Evolutionary conservation across 2,113 vertebrate species (phyloP), one percentile per base, ranked within the genome.

Genomic region (Aepyceros melampus): DNA sequence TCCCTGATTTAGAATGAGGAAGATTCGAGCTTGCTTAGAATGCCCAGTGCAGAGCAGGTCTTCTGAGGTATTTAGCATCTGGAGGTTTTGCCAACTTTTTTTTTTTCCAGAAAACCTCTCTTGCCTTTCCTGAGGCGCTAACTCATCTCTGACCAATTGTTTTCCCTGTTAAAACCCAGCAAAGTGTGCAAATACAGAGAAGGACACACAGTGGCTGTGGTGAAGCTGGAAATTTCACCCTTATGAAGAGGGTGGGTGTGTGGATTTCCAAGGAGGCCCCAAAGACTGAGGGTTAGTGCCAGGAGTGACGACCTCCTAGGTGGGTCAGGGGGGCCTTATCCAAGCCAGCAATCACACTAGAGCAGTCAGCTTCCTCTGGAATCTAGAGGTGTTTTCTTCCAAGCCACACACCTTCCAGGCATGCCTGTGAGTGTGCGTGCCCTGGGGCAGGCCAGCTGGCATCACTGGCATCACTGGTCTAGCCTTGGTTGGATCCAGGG

Each of bases 321-420:
- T 27, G 33, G 45, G 17, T 27, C 12, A 0, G 17, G 49, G 45
- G 29, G 21, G 16, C 10, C 5, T 92, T 23, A 49, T 25, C 82
- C 6, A 1, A 62, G 49, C 49, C 31, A 7, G n/a, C 5, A 51
- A 12, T 47, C 36, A 19, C 4, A 29, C 23, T 0, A 29, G 36
- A 5, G 31, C 40, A 27, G 29, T 49, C 58, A 43, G 4, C 47
- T 45, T 81, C 6, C 16, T 87, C 4, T 36, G 51, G 60, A 87
- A 27, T 40, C 36, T 25, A 10, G 84, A 83, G 11, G 36, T 0
- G 47, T 29, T 83, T 43, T 31, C 45, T 47, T 9, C 36, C 7
- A 2, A 31, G 19, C 12, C 14, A 1, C n/a, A 10, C 5, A 45
- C 23, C 36, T 56, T 45, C n/a, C 84, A 5, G 15, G 16, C 0